Conservation (phyloP, 2,113 vertebrate species). For the Microtus pennsylvanicus region DNA sequence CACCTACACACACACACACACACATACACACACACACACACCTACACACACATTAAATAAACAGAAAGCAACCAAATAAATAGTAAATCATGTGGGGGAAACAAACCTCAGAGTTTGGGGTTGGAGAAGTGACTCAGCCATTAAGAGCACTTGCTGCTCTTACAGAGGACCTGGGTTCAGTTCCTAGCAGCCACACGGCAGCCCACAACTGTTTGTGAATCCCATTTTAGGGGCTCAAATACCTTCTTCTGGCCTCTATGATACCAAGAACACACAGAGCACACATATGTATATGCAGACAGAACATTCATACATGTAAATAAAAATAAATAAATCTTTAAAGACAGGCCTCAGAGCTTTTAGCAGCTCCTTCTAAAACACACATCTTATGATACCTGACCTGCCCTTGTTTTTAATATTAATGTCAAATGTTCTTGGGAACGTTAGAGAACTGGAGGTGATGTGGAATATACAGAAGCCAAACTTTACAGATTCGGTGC, state of each 20-base stretch:
- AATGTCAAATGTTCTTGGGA: neutral
- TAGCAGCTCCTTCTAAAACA: slow-evolving; percentile 32
- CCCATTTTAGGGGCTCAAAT: neutral
- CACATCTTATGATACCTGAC: neutral
- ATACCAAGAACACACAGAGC: neutral
- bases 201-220: neutral
- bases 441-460: neutral
- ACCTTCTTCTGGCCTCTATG: neutral
- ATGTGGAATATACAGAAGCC: neutral
- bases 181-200: neutral
- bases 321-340: neutral
- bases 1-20: neutral
- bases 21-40: neutral
- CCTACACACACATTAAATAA: neutral
- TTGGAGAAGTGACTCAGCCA: neutral
- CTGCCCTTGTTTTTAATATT: neutral
- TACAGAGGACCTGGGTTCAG: neutral
- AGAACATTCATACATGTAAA: neutral
- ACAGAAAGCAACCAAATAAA: neutral
- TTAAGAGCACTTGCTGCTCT: neutral
- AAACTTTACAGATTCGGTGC: neutral
- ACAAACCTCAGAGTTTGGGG: neutral
- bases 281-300: neutral
- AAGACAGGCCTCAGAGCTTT: neutral
- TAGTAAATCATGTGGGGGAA: neutral